A percentile compares a stretch with the other conserved stretches of the same genome.
Conservation (phyloP, 64 coral and sea anemone genomes). For the Dendrophyllia cribrosa region DNA sequence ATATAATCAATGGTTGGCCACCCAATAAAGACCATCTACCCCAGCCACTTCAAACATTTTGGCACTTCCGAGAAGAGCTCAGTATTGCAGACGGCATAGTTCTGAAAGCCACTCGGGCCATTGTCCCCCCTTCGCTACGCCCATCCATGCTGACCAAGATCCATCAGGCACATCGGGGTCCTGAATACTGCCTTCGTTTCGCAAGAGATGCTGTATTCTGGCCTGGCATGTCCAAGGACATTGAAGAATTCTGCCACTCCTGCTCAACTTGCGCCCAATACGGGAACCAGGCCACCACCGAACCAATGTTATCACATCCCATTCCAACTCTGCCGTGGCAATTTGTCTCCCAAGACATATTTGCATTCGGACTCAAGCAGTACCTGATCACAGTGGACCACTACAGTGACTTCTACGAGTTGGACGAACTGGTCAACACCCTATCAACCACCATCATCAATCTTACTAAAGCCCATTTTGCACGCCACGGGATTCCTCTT, state of each 20-base stretch:
- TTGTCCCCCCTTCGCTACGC: not conserved
- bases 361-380: not conserved
- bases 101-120: slow-evolving; percentile 7
- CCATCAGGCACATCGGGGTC: not conserved
- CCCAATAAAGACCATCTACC: not conserved
- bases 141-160: slow-evolving; percentile 32
- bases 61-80: slow-evolving; percentile 10
- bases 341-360: too few species aligned
- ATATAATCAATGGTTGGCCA: slow-evolving; percentile 28
- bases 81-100: slow-evolving; percentile 9
- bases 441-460: slow-evolving; percentile 21
- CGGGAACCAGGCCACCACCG: not conserved
- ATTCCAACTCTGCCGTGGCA: not conserved
- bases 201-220: not conserved
- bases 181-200: not conserved
- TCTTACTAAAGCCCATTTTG: slow-evolving; percentile 54
- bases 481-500: slow-evolving; percentile 12
- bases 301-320: slow-evolving; percentile 29
- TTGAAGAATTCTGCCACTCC: not conserved
- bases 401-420: slow-evolving; percentile 23
- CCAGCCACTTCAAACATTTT: not conserved
- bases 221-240: not conserved
- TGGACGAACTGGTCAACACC: slow-evolving; percentile 17
- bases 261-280: too few species aligned
- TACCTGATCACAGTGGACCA: slow-evolving; percentile 24